These are phyloP conservation scores for Sorex araneus DNA, from an alignment of 2,113 vertebrate genomes.

Conservation along the genomic window DNA sequence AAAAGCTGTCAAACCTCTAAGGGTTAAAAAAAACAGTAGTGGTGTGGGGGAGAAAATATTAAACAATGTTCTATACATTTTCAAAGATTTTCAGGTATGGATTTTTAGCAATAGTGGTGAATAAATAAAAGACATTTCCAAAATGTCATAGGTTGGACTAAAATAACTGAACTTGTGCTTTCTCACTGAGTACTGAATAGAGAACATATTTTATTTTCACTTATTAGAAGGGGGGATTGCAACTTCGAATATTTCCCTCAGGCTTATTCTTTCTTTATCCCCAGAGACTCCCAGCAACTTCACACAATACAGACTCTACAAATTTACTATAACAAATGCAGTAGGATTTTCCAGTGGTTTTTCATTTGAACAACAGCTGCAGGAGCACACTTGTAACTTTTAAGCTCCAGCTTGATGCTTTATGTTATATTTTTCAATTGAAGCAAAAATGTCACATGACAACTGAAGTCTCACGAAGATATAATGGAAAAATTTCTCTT, in stretches of 20 bases:
- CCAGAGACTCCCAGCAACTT: constrained; percentile 65
- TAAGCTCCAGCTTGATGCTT: constrained; percentile 68
- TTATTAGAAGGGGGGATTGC: constrained; percentile 42
- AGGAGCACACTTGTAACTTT: constrained; percentile 76
- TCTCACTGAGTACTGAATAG: constrained; percentile 42
- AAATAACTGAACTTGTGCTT: constrained; percentile 30
- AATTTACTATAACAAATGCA: constrained; percentile 83
- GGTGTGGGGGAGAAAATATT: background rate
- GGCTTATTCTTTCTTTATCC: constrained; percentile 64
- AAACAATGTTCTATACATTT: background rate
- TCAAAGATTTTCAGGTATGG: background rate
- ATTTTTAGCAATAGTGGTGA: background rate
- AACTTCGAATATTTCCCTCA: constrained; percentile 58
- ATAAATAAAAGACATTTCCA: constrained; percentile 2
- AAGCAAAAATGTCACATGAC: constrained; percentile 75
- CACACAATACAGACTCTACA: constrained; percentile 68
- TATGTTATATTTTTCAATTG: constrained; percentile 79
- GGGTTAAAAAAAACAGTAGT: background rate
- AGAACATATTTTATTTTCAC: constrained; percentile 70
- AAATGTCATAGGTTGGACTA: background rate
- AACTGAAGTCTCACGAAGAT: constrained; percentile 69
- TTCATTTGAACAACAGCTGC: constrained; percentile 87
- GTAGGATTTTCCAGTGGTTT: constrained; percentile 83
- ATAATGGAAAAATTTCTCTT: constrained; percentile 46
- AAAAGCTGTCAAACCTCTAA: constrained; percentile 30